These are phyloP conservation scores for Cassiopea xamachana DNA, from an alignment of 30 jellyfish, hydroid and myxozoan species.

Conservation along the genomic window DNA sequence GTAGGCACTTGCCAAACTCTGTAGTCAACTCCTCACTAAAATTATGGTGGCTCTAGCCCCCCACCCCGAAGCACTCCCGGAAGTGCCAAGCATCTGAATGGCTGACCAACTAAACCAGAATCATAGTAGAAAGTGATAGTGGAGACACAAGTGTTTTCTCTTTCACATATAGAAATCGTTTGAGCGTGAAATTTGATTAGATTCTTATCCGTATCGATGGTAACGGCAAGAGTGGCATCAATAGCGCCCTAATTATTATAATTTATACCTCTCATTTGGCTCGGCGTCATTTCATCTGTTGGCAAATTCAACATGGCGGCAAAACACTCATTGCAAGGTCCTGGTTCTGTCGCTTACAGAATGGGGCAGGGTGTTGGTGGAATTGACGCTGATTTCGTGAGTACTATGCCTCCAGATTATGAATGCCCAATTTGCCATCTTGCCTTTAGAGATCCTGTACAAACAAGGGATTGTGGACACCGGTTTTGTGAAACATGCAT, in stretches of 20 bases:
- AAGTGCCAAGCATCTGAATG: too few relatives aligned
- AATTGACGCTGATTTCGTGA: slow-evolving; percentile 91
- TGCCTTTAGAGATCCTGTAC: slow-evolving; percentile 94
- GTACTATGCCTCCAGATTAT: slow-evolving; percentile 83
- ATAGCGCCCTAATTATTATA: slow-evolving; percentile 49
- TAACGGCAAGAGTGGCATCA: neutral
- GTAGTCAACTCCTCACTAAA: too few relatives aligned
- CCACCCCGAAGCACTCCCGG: too few relatives aligned
- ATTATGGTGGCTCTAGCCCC: too few relatives aligned
- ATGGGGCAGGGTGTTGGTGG: slow-evolving; percentile 97
- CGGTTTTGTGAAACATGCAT: slow-evolving; percentile 92
- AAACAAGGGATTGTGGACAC: slow-evolving; percentile 98
- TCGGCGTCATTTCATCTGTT: slow-evolving; percentile 36
- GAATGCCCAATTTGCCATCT: slow-evolving; percentile 97
- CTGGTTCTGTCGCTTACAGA: slow-evolving; percentile 64
- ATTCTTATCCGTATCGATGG: neutral
- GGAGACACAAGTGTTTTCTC: too few relatives aligned
- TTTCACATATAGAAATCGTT: too few relatives aligned
- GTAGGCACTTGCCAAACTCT: too few relatives aligned
- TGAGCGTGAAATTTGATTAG: neutral
- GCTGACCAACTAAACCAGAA: too few relatives aligned
- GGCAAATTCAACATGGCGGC: slow-evolving; percentile 79
- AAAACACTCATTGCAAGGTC: slow-evolving; percentile 37
- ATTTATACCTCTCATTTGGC: slow-evolving; percentile 15
- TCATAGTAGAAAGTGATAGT: too few relatives aligned